Evolutionary conservation across 1,140 invertebrate genomes (phyloP).

Genomic region (Chymomyza costata): DNA sequence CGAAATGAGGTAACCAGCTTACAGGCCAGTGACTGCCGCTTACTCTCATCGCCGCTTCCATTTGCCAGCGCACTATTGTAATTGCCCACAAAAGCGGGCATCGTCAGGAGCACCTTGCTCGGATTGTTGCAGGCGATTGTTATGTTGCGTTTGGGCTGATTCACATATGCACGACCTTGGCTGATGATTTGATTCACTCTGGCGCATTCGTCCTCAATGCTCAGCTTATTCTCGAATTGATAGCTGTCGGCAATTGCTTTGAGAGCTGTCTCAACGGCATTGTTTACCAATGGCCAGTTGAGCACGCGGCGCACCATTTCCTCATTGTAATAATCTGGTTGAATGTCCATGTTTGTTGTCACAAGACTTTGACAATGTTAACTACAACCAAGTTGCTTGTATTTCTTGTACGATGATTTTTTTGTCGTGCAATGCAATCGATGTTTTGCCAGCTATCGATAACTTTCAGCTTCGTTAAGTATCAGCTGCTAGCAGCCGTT

Average conservation of each 20-base stretch:
- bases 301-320: slow-evolving; percentile 42
- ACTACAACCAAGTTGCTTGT: too few relatives aligned
- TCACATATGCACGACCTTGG: slow-evolving; percentile 6
- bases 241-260: slow-evolving; percentile 24
- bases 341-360: slow-evolving; percentile 13
- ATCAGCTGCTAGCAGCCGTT: too few relatives aligned
- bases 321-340: slow-evolving; percentile 28
- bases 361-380: not conserved
- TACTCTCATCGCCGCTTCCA: not conserved
- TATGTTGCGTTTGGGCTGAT: slow-evolving; percentile 35
- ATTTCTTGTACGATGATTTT: too few relatives aligned
- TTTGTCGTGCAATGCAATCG: too few relatives aligned
- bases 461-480: too few relatives aligned
- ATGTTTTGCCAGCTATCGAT: too few relatives aligned
- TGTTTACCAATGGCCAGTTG: slow-evolving; percentile 53
- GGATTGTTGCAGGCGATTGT: slow-evolving; percentile 13
- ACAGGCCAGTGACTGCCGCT: slow-evolving; percentile 74
- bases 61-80: slow-evolving; percentile 25
- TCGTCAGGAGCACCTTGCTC: slow-evolving; percentile 60
- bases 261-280: slow-evolving; percentile 52
- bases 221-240: too few relatives aligned
- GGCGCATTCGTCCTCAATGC: not conserved
- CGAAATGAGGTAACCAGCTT: slow-evolving; percentile 76
- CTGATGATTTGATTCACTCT: not conserved
- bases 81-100: slow-evolving; percentile 76